Evolutionary conservation across 2,888 invertebrate species (phyloP).

Genomic region (Eristalis tenax): DNA sequence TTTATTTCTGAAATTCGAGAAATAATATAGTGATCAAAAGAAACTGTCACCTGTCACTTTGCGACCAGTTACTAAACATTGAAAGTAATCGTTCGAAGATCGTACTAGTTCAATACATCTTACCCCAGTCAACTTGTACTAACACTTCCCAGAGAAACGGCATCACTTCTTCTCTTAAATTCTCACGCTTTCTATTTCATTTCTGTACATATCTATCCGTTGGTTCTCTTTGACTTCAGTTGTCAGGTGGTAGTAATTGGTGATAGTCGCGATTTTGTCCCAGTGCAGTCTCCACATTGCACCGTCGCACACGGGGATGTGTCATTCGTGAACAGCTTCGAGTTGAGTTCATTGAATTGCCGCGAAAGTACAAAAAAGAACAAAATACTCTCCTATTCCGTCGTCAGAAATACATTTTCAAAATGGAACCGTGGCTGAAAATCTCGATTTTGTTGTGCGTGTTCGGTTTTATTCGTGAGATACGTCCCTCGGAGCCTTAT

Average conservation of each 20-base stretch:
- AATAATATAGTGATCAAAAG: too few relatives aligned
- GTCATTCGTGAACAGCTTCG: neutral
- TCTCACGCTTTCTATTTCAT: neutral
- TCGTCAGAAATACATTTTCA: neutral
- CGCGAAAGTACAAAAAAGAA: conserved; percentile 30
- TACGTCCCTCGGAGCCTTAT: conserved; percentile 93
- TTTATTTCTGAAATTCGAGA: too few relatives aligned
- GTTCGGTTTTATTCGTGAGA: conserved; percentile 91
- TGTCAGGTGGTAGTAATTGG: neutral
- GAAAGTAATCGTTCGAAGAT: neutral
- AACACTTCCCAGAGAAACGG: neutral
- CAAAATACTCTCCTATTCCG: neutral
- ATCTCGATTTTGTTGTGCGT: conserved; percentile 88
- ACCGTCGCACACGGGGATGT: neutral
- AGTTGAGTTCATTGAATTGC: conserved; percentile 74
- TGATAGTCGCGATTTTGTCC: neutral
- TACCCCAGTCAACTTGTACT: neutral
- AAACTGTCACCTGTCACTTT: too few relatives aligned
- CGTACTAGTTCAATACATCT: neutral
- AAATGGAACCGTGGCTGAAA: conserved; percentile 84
- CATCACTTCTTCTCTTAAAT: neutral
- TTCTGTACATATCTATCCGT: neutral
- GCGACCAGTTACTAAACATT: too few relatives aligned
- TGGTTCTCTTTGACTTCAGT: neutral
- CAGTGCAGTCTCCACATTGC: neutral